Conservation (phyloP, 2,113 vertebrate species). For the Suncus etruscus region DNA sequence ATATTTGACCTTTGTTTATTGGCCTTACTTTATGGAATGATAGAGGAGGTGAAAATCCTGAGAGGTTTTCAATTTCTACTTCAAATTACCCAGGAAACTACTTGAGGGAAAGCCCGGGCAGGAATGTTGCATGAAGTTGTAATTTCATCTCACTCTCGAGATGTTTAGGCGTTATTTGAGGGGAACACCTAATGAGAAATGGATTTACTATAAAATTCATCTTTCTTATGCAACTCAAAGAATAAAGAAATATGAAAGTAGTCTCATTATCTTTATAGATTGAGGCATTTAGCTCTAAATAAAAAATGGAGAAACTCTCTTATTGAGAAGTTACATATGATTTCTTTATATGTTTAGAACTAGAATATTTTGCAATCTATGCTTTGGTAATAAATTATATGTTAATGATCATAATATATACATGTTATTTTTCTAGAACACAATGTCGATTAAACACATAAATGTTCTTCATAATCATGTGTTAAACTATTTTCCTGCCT, state of each 20-base stretch:
- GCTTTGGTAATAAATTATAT: conserved; percentile 28
- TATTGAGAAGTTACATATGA: background rate
- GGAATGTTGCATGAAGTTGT: background rate
- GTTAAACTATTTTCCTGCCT: background rate
- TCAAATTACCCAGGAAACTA: background rate
- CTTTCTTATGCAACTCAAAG: background rate
- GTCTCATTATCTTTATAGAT: background rate
- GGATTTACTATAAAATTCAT: background rate
- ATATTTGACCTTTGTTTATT: conserved; percentile 32
- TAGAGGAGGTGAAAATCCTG: background rate
- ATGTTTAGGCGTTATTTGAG: background rate
- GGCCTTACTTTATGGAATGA: background rate
- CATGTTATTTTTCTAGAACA: background rate
- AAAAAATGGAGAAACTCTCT: conserved; percentile 2
- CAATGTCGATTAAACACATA: background rate
- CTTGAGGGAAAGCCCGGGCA: background rate
- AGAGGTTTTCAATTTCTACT: background rate
- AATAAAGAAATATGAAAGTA: conserved; percentile 14
- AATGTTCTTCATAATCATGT: background rate
- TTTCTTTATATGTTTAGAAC: conserved; percentile 31
- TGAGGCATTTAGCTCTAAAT: background rate
- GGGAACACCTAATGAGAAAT: background rate
- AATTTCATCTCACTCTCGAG: background rate
- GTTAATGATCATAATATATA: background rate
- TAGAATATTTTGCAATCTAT: background rate